Conservation (phyloP, 2,113 vertebrate species). For the Tupaia tana region DNA sequence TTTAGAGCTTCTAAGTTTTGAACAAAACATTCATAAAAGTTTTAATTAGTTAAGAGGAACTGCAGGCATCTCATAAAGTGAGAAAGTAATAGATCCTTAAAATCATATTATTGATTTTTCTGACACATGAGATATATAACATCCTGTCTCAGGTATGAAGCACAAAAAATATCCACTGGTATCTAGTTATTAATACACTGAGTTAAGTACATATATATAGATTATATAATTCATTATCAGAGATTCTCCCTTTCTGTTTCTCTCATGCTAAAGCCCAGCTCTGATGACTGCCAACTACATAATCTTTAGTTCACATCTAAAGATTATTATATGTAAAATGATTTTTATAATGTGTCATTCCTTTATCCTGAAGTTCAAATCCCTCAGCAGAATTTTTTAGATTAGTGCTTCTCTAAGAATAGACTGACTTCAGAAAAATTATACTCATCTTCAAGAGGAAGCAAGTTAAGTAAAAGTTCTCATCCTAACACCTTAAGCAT, state of each 20-base stretch:
- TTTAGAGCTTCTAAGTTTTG: not conserved
- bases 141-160: not conserved
- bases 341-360: not conserved
- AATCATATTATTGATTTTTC: not conserved
- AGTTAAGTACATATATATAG: too few relatives aligned
- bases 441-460: not conserved
- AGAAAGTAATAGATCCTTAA: not conserved
- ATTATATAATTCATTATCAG: not conserved
- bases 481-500: not conserved
- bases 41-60: conserved; percentile 40
- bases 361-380: not conserved
- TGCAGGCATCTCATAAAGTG: not conserved
- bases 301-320: not conserved
- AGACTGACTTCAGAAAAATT: not conserved
- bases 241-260: not conserved
- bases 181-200: not conserved
- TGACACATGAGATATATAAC: not conserved
- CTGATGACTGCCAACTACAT: not conserved
- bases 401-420: not conserved
- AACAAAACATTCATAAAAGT: not conserved
- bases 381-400: not conserved
- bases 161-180: not conserved
- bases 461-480: not conserved
- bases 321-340: not conserved
- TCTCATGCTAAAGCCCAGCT: not conserved